These are phyloP conservation scores for Delichon dasypus DNA, from an alignment of 2,797 vertebrate species.

Conservation along the genomic window DNA sequence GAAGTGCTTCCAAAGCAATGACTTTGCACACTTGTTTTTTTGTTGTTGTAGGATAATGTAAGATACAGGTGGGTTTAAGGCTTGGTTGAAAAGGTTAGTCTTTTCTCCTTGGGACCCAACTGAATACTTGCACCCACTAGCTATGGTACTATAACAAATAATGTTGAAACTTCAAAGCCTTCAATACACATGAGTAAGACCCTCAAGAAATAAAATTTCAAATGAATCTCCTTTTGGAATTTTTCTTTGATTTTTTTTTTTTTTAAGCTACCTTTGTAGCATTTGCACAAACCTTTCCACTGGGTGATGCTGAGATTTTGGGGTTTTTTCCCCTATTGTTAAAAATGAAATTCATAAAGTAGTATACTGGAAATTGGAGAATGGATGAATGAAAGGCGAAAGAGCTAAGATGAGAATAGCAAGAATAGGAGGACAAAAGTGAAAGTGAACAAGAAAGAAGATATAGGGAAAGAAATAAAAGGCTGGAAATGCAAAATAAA, in stretches of 20 bases:
- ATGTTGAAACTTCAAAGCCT: neutral
- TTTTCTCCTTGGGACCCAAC: neutral
- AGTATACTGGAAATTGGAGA: neutral
- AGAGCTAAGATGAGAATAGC: neutral
- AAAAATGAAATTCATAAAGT: neutral
- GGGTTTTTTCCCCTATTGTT: neutral
- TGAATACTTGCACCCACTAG: neutral
- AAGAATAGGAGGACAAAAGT: neutral
- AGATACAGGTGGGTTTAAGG: neutral
- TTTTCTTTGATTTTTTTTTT: neutral
- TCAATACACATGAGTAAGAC: neutral
- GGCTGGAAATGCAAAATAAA: neutral
- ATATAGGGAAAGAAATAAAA: neutral
- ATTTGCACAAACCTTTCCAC: neutral
- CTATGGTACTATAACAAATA: neutral
- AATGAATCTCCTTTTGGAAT: neutral
- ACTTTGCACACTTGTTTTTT: neutral
- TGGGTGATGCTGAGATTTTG: neutral
- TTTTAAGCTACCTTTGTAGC: neutral
- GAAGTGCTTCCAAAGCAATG: neutral
- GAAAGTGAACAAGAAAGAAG: neutral
- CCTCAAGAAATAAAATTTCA: slow-evolving; percentile 20
- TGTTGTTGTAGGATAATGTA: neutral
- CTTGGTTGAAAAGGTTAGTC: neutral
- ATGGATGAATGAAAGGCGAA: neutral